Evolutionary conservation across 2,888 invertebrate species (phyloP).

Genomic region (Aplocera efformata): DNA sequence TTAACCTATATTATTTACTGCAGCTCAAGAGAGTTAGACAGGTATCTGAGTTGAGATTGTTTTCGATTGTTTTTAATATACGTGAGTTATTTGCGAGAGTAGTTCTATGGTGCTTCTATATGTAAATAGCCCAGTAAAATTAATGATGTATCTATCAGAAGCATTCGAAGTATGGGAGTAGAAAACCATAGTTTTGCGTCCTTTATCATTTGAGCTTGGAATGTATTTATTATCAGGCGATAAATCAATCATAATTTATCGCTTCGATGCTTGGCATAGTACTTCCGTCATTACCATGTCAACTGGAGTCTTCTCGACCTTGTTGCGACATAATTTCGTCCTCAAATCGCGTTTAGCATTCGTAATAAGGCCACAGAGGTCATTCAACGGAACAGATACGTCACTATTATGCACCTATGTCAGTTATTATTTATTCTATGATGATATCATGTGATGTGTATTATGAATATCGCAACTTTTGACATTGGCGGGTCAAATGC

Average conservation of each 20-base stretch:
- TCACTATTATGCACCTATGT: constrained; percentile 13
- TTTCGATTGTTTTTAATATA: too few relatives aligned
- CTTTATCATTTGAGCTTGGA: too few relatives aligned
- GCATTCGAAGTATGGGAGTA: too few relatives aligned
- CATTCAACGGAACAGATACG: constrained; percentile 28
- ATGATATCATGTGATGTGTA: background rate
- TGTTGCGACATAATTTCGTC: constrained; percentile 22
- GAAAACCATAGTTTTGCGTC: too few relatives aligned
- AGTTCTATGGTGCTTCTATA: too few relatives aligned
- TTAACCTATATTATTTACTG: too few relatives aligned
- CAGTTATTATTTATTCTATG: background rate
- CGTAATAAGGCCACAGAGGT: constrained; percentile 26
- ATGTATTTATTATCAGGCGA: too few relatives aligned
- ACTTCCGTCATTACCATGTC: background rate
- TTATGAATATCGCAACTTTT: too few relatives aligned
- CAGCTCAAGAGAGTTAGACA: too few relatives aligned
- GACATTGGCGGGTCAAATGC: constrained; percentile 8
- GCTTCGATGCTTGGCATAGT: too few relatives aligned
- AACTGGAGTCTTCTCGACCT: constrained; percentile 16
- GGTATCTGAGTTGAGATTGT: too few relatives aligned
- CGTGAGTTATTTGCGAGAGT: too few relatives aligned
- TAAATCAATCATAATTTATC: background rate
- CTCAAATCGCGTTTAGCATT: constrained; percentile 20
- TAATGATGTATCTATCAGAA: background rate
- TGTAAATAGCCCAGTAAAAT: background rate